Evolutionary conservation across 2,113 vertebrate species (phyloP).

Genomic region (Himantopus leucocephalus): DNA sequence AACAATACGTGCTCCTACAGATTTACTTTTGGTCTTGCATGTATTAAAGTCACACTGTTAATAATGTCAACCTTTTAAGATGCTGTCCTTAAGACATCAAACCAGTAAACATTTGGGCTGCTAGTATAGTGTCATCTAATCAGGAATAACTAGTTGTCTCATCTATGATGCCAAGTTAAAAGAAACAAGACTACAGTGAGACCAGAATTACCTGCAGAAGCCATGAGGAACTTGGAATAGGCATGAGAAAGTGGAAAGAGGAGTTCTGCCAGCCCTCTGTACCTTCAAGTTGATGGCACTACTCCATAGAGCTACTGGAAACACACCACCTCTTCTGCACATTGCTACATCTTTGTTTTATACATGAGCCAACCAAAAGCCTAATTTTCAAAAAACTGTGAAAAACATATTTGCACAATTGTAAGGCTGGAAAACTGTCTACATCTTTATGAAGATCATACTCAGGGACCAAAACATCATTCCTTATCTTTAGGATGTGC

Average conservation of each 20-base stretch:
- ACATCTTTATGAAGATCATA: not conserved
- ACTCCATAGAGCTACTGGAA: not conserved
- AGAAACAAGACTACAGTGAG: not conserved
- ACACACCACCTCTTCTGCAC: not conserved
- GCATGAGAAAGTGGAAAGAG: not conserved
- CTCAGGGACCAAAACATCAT: accelerated
- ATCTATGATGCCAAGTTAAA: not conserved
- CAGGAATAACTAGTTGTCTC: not conserved
- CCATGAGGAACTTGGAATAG: not conserved
- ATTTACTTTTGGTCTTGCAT: not conserved
- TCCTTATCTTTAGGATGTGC: not conserved
- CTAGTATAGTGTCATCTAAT: not conserved
- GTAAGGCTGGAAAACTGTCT: not conserved
- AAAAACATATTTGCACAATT: not conserved
- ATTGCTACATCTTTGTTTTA: not conserved
- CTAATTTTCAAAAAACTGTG: not conserved
- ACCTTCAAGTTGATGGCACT: not conserved
- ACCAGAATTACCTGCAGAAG: not conserved
- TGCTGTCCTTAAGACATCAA: not conserved
- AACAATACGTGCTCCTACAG: not conserved
- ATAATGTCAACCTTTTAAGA: not conserved
- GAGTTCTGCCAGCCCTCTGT: not conserved
- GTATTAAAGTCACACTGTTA: not conserved
- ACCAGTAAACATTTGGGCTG: not conserved
- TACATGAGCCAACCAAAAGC: not conserved